These are phyloP conservation scores for Popillia japonica DNA, from an alignment of 1,140 invertebrate genomes.

Conservation along the genomic window DNA sequence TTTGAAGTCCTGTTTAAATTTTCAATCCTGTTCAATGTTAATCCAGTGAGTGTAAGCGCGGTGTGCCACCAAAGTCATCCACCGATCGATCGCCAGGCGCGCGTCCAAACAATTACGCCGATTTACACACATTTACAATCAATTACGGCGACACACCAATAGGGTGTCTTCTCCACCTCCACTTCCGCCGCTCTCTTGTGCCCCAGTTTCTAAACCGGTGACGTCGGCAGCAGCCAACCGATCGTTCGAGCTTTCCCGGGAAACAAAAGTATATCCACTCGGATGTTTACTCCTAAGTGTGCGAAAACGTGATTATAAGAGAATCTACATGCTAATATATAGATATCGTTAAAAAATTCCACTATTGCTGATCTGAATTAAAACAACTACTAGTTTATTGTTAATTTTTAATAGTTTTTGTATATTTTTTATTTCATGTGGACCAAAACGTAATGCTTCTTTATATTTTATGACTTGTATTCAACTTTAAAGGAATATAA, in stretches of 20 bases:
- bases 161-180: constrained; percentile 6
- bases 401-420: no score
- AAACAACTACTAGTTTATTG: no score
- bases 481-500: no score
- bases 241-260: constrained; percentile 32
- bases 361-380: no score
- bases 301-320: no score
- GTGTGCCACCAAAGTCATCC: not conserved
- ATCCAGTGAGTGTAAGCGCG: constrained; percentile 17
- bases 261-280: not conserved
- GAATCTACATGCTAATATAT: no score
- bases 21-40: constrained; percentile 13
- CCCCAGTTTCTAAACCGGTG: constrained; percentile 11
- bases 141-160: constrained; percentile 16
- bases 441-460: no score
- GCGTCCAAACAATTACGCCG: constrained; percentile 30
- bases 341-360: no score
- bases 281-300: not conserved
- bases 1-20: not conserved
- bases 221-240: constrained; percentile 13
- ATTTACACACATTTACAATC: constrained; percentile 34
- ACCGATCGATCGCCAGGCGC: not conserved
- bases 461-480: no score
- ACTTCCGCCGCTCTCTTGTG: constrained; percentile 19
- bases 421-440: no score